A percentile compares a stretch with the other conserved stretches of the same genome.
Evolutionary conservation across 2,797 vertebrate genomes (phyloP).

Genomic region (Epinephelus coioides): DNA sequence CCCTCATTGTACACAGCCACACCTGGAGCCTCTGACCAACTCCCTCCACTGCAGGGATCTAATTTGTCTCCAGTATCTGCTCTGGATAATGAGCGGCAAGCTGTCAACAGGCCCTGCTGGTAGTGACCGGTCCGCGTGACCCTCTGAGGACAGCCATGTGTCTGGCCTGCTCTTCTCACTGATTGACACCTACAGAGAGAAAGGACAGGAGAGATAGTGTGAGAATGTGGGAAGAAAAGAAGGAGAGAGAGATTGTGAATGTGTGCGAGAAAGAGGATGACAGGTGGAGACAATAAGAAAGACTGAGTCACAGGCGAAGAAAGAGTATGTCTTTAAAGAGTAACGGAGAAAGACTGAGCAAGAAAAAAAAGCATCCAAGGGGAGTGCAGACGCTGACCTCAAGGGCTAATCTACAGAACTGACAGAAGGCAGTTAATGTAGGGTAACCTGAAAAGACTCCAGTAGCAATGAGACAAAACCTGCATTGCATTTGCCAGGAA

Average conservation of each 20-base stretch:
- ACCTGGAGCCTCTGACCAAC: slow-evolving; percentile 61
- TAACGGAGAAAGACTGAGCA: not conserved
- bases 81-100: slow-evolving; percentile 77
- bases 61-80: slow-evolving; percentile 76
- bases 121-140: slow-evolving; percentile 71
- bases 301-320: slow-evolving; percentile 21
- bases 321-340: slow-evolving; percentile 8
- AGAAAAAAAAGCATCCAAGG: not conserved
- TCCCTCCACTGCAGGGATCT: slow-evolving; percentile 62
- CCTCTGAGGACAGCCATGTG: slow-evolving; percentile 56
- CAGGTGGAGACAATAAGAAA: slow-evolving; percentile 22
- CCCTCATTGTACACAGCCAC: slow-evolving; percentile 26
- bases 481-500: not conserved
- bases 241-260: slow-evolving; percentile 8
- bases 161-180: slow-evolving; percentile 56
- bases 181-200: slow-evolving; percentile 67
- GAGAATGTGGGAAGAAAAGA: slow-evolving; percentile 11
- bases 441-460: not conserved
- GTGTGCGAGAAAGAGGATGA: slow-evolving; percentile 18
- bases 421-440: not conserved
- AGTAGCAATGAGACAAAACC: not conserved
- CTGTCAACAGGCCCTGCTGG: slow-evolving; percentile 73
- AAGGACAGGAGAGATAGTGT: not conserved
- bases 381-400: not conserved
- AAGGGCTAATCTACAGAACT: slow-evolving; percentile 8